phyloP scores from a whole-genome alignment of 2,113 vertebrate genomes.

The Nanorana parkeri region DNA sequence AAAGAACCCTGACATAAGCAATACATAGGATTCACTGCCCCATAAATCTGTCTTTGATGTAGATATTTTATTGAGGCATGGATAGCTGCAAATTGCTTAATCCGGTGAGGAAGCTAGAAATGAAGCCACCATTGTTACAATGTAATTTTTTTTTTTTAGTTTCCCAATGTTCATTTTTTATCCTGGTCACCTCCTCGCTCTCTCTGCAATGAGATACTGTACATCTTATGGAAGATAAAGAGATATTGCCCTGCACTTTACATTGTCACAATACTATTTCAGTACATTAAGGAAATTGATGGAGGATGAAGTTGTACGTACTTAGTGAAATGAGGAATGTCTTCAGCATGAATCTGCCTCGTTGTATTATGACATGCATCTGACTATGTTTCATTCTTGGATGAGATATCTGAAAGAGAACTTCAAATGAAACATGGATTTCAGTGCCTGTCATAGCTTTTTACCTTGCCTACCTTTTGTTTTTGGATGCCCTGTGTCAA shows the following conservation, averaged over 20 bases:
- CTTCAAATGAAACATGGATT: neutral
- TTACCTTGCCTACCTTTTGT: too few relatives aligned
- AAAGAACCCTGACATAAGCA: too few relatives aligned
- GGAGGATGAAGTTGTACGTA: neutral
- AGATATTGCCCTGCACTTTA: neutral
- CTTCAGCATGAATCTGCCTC: neutral
- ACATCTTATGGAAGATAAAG: slow-evolving; percentile 28
- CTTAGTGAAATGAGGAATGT: neutral
- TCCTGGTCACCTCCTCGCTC: neutral
- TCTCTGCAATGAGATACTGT: neutral
- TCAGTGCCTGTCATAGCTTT: too few relatives aligned
- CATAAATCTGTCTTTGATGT: too few relatives aligned
- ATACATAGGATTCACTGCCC: too few relatives aligned
- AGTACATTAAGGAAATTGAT: neutral
- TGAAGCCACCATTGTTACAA: neutral
- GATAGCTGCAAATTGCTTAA: too few relatives aligned
- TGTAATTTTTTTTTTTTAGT: too few relatives aligned
- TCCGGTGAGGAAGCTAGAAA: neutral
- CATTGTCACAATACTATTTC: neutral
- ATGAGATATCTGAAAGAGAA: too few relatives aligned
- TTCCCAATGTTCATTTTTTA: too few relatives aligned
- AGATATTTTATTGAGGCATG: too few relatives aligned
- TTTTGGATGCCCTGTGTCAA: too few relatives aligned
- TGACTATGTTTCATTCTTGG: neutral
- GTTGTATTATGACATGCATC: neutral